Evolutionary conservation across 2,113 vertebrate genomes (phyloP), one percentile per base, ranked within the genome.

Genomic region (Pterocles burchelli): DNA sequence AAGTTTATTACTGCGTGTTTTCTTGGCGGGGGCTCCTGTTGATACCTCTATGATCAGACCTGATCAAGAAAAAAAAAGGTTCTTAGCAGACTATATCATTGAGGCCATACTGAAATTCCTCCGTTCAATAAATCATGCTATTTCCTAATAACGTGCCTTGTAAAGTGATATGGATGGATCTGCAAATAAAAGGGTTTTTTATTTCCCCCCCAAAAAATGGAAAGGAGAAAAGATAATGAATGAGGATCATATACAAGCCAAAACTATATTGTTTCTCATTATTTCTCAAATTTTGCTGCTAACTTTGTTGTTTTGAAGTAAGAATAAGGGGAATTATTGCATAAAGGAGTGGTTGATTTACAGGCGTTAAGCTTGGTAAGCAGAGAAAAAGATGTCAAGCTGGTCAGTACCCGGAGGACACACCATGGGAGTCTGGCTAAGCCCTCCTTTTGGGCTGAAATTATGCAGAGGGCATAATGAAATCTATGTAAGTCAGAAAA

Each of bases 41-140:
- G 77, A 90, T 95, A 80, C 91, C 73, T 88, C 77, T 55, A 70
- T 81, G 91, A 97, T 96, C 96, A 95, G 85, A 95, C 72, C 85
- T 58, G 84, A 91, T 55, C 24, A 89, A 52, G 59, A 76, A 89
- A 95, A 96, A 91, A 85, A 51, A 38, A 76, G 57, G 72, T 95
- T 92, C 85, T 97, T 93, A 88, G 84, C 96, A 96, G 78, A 92
- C 77, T 89, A 26, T 94, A 82, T 66, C 62, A 78, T 75, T 92
- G 84, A 91, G 65, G 76, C 84, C 91, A 96, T 90, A 49, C 93
- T 91, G 94, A 97, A 93, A 97, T 97, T 90, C 86, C 84, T 95
- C 90, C 80, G 75, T 92, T 96, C 96, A 97, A 97, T 97, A 97
- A 97, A 98, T 97, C 96, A 97, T 31, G 52, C 75, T 92, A 67